phyloP scores from a whole-genome alignment of 2,888 invertebrate genomes.

The Nephrocerus scutellatus region DNA sequence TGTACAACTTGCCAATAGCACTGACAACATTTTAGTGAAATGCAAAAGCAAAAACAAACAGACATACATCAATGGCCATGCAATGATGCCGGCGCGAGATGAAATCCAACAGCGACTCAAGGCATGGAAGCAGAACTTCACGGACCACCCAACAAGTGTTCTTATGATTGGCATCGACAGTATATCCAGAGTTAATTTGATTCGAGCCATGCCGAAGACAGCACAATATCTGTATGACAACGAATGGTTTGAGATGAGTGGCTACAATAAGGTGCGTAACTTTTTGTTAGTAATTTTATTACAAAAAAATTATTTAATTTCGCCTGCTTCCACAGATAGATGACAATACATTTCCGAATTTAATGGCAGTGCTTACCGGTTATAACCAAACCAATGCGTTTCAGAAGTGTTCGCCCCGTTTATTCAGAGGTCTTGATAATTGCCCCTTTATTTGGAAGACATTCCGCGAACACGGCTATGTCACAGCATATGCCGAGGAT shows the following conservation, averaged over 20 bases:
- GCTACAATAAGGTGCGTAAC: slow-evolving; percentile 60
- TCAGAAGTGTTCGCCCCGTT: slow-evolving; percentile 49
- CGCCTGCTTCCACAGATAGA: slow-evolving; percentile 54
- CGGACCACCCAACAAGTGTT: slow-evolving; percentile 54
- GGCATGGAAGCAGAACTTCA: slow-evolving; percentile 28
- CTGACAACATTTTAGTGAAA: slow-evolving; percentile 50
- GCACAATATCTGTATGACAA: slow-evolving; percentile 58
- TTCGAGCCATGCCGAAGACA: slow-evolving; percentile 69
- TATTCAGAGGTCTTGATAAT: slow-evolving; percentile 56
- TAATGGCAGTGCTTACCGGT: slow-evolving; percentile 76
- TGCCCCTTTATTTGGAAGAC: slow-evolving; percentile 72
- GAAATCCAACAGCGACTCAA: slow-evolving; percentile 49
- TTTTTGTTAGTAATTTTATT: background rate
- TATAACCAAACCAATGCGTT: slow-evolving; percentile 50
- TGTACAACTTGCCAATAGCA: slow-evolving; percentile 38
- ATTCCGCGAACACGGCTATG: slow-evolving; percentile 63
- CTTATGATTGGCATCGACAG: slow-evolving; percentile 79
- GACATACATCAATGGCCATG: slow-evolving; percentile 50
- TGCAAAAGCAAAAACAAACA: slow-evolving; percentile 44
- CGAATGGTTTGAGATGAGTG: slow-evolving; percentile 65
- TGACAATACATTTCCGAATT: slow-evolving; percentile 86
- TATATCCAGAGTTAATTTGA: slow-evolving; percentile 71
- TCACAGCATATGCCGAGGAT: slow-evolving; percentile 77
- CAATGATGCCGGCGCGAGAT: slow-evolving; percentile 51
- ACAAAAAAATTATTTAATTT: background rate